phyloP scores from a whole-genome alignment of 2,888 invertebrate genomes.

The Pandemis corylana region DNA sequence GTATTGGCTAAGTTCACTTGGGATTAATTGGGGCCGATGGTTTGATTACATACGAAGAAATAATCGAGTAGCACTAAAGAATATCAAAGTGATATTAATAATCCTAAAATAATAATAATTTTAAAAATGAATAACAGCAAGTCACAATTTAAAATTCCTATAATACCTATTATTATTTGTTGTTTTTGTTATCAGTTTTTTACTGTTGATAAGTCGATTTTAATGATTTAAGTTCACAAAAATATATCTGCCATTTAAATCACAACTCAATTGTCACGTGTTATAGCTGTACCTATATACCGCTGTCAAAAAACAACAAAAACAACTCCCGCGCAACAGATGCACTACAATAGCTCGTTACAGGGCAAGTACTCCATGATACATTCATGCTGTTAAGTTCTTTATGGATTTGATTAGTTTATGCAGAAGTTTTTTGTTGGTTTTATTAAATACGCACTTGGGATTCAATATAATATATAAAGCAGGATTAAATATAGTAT shows the following conservation, averaged over 20 bases:
- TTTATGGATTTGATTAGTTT: constrained; percentile 14
- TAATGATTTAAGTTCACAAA: not conserved
- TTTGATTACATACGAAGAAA: not conserved
- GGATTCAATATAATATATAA: too few relatives aligned
- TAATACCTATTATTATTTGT: too few relatives aligned
- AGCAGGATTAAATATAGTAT: too few relatives aligned
- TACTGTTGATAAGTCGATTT: too few relatives aligned
- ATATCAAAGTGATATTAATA: too few relatives aligned
- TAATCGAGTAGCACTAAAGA: not conserved
- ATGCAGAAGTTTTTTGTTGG: constrained; percentile 6
- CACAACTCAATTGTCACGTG: constrained; percentile 8
- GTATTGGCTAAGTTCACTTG: constrained; percentile 59
- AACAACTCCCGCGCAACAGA: constrained; percentile 65
- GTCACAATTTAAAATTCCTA: too few relatives aligned
- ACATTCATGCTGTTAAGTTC: constrained; percentile 3
- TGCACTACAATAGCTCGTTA: constrained; percentile 77
- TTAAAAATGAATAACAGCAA: too few relatives aligned
- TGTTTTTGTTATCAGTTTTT: too few relatives aligned
- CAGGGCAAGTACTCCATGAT: constrained; percentile 40
- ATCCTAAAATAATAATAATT: too few relatives aligned
- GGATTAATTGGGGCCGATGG: constrained; percentile 45
- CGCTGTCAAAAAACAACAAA: constrained; percentile 52
- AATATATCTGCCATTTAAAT: not conserved
- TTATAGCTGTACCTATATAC: constrained; percentile 3
- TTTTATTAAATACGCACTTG: not conserved